phyloP scores from a whole-genome alignment of 2,797 vertebrate genomes.

The Eptatretus atami region DNA sequence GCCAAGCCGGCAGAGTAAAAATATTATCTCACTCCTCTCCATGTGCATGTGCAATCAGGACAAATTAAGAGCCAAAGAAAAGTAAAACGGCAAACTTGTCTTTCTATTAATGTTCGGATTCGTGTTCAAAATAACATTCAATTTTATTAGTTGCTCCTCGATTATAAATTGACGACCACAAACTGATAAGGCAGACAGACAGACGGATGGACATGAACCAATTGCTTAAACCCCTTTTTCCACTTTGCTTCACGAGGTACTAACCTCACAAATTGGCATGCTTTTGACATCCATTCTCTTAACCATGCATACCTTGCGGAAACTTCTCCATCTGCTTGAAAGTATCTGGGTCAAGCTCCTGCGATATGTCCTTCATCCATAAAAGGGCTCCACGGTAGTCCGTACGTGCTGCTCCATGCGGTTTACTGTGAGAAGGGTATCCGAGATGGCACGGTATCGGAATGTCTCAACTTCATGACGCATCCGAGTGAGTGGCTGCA shows the following conservation, averaged over 20 bases:
- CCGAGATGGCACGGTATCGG: conserved; percentile 68
- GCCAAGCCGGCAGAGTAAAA: neutral
- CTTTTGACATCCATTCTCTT: neutral
- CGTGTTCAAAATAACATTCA: too few relatives aligned
- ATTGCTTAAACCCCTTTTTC: too few relatives aligned
- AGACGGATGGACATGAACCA: too few relatives aligned
- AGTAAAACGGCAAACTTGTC: too few relatives aligned
- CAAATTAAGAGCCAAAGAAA: too few relatives aligned
- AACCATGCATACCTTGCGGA: conserved; percentile 38
- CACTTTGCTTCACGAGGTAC: too few relatives aligned
- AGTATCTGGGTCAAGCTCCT: conserved; percentile 79
- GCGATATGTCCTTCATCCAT: conserved; percentile 97
- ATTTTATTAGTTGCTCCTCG: too few relatives aligned
- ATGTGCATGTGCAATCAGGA: too few relatives aligned
- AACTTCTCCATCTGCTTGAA: conserved; percentile 97
- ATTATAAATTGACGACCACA: too few relatives aligned
- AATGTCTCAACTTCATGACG: conserved; percentile 95
- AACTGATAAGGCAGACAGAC: too few relatives aligned
- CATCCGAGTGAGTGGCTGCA: conserved; percentile 45
- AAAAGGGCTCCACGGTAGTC: conserved; percentile 79
- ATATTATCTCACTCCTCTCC: neutral
- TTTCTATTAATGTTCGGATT: too few relatives aligned
- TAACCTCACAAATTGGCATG: neutral
- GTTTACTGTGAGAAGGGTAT: conserved; percentile 86
- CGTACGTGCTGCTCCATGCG: conserved; percentile 77